These are phyloP conservation scores for Urocolius indicus DNA, from an alignment of 2,113 vertebrate species.

Conservation along the genomic window DNA sequence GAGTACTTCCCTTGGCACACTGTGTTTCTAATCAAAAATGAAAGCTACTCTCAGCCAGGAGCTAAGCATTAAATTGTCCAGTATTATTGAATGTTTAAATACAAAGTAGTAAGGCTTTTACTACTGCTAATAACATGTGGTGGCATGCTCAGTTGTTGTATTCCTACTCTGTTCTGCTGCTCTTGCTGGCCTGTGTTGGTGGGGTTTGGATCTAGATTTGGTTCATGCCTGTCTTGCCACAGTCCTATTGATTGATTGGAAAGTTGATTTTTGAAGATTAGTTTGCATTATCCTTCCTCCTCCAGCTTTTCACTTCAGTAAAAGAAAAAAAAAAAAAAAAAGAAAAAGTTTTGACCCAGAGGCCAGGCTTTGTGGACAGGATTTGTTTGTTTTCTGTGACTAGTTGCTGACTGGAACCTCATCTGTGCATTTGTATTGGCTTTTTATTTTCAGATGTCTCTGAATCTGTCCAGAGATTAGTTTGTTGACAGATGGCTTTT, in stretches of 20 bases:
- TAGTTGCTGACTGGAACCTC: conserved; percentile 61
- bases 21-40: conserved; percentile 33
- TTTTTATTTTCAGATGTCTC: conserved; percentile 67
- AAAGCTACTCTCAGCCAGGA: conserved; percentile 2
- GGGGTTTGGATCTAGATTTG: background rate
- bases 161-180: background rate
- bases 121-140: background rate
- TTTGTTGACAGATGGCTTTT: conserved; percentile 68
- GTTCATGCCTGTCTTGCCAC: background rate
- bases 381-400: conserved; percentile 50
- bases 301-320: background rate
- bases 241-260: background rate
- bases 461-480: conserved; percentile 60
- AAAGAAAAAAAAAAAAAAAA: background rate
- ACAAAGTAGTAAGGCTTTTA: background rate
- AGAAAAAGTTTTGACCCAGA: background rate
- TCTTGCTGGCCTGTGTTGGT: background rate
- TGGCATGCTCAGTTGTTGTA: background rate
- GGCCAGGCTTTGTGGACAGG: conserved; percentile 26
- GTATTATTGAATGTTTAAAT: background rate
- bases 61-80: background rate
- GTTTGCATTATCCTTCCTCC: background rate
- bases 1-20: background rate
- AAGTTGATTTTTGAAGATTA: background rate
- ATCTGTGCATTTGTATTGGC: conserved; percentile 53